Percentiles rank a stretch among this genome's conserved stretches.
Conservation (phyloP, 2,113 vertebrate species). For the Martes martes region DNA sequence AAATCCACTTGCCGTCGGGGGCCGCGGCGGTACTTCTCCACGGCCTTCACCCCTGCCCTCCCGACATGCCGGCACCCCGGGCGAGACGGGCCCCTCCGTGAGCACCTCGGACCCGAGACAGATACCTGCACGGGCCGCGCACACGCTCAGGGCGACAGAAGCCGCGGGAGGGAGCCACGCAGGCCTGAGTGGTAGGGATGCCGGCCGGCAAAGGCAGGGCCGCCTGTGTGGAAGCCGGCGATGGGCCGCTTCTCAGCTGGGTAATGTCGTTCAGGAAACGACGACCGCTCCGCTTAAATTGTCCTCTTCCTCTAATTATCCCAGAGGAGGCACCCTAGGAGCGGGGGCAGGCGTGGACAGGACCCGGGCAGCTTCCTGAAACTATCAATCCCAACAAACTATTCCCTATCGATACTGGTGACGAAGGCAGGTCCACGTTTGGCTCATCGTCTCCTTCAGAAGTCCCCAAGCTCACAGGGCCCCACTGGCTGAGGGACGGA, state of each 20-base stretch:
- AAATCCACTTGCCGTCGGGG: neutral
- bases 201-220: too few species aligned
- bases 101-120: too few species aligned
- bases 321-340: neutral
- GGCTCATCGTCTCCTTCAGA: neutral
- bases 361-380: neutral
- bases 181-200: accelerated
- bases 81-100: accelerated
- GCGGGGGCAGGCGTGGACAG: neutral
- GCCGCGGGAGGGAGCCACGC: neutral
- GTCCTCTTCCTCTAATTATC: neutral
- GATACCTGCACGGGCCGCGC: accelerated
- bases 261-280: neutral
- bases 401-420: accelerated
- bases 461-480: neutral
- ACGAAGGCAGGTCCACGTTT: too few species aligned
- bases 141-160: neutral
- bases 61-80: accelerated
- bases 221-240: accelerated
- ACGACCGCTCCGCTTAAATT: too few species aligned
- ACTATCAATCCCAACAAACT: neutral
- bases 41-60: neutral
- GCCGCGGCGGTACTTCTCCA: neutral
- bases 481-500: neutral
- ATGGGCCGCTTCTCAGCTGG: too few species aligned